Evolutionary conservation across 1,140 invertebrate genomes (phyloP), one percentile per base, ranked within the genome.

Genomic region (Oppia nitens): DNA sequence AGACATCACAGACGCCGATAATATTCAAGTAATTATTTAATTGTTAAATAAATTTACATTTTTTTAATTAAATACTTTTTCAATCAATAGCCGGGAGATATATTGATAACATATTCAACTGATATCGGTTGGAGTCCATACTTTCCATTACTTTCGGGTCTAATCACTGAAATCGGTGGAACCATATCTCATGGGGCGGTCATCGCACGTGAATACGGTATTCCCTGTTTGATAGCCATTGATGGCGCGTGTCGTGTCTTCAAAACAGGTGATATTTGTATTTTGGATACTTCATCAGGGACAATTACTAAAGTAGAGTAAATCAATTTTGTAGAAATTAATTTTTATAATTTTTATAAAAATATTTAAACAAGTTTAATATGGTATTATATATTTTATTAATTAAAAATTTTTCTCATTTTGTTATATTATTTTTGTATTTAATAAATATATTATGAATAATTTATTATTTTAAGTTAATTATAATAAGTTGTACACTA

Each of bases 101-200:
- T 91, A 62, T 71, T 90, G 47, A 81, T 91, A 58, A 87, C 85
- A 0, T 73, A 77, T 57, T 77, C 77, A 21, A 90, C 85, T 0
- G 86, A 91, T 67, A 83, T 90, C 58, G 85, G 82, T 17, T 91
- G 87, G 87, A 82, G 82, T 20, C 85, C 86, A 1, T 89, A 87
- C 68, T 91, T 90, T 66, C 84, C 86, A 0, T 73, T 90, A 6
- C 69, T 90, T 3, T 71, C 76, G 1, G 87, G 85, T 20, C 77
- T 91, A 14, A 81, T 87, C 3, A 90, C 86, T 0, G 87, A 91
- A 71, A 72, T 88, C 4, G 87, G 86, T 21, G 86, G 87, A 47
- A 75, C 89, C 1, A 80, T 90, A 61, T 88, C 85, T 47, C 86
- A 91, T 66, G 87, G 85, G 51, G 85, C 86, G 54, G 86, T 89